Evolutionary conservation across 2,113 vertebrate genomes (phyloP), one percentile per base, ranked within the genome.

Genomic region (Alligator mississippiensis): DNA sequence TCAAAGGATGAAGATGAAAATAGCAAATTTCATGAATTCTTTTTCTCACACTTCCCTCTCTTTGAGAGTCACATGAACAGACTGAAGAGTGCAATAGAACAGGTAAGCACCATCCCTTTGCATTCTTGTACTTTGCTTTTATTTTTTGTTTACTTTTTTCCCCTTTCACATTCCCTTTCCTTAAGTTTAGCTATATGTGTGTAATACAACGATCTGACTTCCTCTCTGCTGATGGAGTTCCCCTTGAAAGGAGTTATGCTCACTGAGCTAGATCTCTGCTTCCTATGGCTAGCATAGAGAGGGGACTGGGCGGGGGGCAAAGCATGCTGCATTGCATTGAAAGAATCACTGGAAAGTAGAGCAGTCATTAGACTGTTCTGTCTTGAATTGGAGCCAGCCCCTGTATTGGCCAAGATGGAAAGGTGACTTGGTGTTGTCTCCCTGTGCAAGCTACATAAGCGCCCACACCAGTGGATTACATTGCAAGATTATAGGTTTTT

Each of bases 61-160:
- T 99, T 99, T 97, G 99, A 99, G 98, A 99, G 99, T 98, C 99
- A 99, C 97, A 99, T 99, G 99, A 99, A 99, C 98, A 99, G 99
- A 96, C 98, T 99, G 88, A 99, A 99, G 98, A 98, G 98, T 84
- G 99, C 99, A 87, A 99, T 99, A 90, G 99, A 99, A 95, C 99
- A 99, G 99, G 99, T 99, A 97, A 98, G 93, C 75, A 68, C 27
- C 7, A 5, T 68, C 61, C 11, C 70, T 84, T 58, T 60, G 4
- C 25, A 21, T 85, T 83, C 84, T 76, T 84, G 27, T 28, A 5
- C 63, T 88, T 17, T 89, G 22, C 21, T 38, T 4, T 30, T 63
- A 27, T 82, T 63, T 3, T 16, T 0, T 21, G 9, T 83, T 78
- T 54, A 60, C 61, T 27, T 27, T 47, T 76, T 60, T 78, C 68